Conservation (phyloP, 2,113 vertebrate genomes). For the Eleginops maclovinus region DNA sequence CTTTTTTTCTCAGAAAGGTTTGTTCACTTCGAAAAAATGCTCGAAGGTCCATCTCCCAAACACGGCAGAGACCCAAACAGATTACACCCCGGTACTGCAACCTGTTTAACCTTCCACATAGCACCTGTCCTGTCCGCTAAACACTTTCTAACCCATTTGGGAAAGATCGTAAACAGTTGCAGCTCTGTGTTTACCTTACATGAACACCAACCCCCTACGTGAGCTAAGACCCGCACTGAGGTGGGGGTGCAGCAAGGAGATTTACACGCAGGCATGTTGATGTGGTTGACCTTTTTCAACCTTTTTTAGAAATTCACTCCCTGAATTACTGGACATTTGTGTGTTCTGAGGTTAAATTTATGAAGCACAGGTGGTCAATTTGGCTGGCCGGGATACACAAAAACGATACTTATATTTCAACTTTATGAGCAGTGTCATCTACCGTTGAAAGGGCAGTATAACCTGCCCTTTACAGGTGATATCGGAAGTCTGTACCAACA, state of each 20-base stretch:
- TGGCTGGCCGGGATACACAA: conserved; percentile 22
- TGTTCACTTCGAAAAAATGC: conserved; percentile 58
- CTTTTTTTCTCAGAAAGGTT: conserved; percentile 62
- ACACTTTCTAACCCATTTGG: conserved; percentile 77
- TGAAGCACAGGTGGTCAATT: conserved; percentile 15
- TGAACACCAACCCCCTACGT: not conserved
- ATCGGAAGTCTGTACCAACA: not conserved
- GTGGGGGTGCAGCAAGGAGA: not conserved
- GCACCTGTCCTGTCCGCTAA: conserved; percentile 78
- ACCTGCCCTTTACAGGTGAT: not conserved
- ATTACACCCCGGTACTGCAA: conserved; percentile 71
- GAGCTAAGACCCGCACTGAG: not conserved
- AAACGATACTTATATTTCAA: conserved; percentile 4
- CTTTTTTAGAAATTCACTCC: conserved; percentile 38
- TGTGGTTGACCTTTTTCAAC: conserved; percentile 44
- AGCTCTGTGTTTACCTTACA: conserved; percentile 68
- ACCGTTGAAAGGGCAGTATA: not conserved
- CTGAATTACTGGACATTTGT: conserved; percentile 51
- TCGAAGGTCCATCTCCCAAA: conserved; percentile 24
- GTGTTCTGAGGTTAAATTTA: conserved; percentile 22
- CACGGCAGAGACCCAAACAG: conserved; percentile 68
- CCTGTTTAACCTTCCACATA: conserved; percentile 77
- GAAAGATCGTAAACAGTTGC: conserved; percentile 77
- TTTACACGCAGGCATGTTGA: conserved; percentile 11
- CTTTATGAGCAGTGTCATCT: conserved; percentile 2